Evolutionary conservation across 2,113 vertebrate species (phyloP).

Genomic region (Prunella himalayana): DNA sequence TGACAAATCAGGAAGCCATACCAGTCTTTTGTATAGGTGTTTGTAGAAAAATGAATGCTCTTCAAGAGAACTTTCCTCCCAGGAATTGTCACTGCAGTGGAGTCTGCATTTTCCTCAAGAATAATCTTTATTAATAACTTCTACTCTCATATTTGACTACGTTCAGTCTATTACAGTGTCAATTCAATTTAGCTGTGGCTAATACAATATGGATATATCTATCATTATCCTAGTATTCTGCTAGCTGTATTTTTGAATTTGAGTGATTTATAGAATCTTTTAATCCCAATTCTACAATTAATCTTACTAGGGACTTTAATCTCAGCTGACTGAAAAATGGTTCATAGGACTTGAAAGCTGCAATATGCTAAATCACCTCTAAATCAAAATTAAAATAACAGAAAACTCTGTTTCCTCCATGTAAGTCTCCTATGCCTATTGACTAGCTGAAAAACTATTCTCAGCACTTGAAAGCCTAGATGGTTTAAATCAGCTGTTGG

Average conservation of each 20-base stretch:
- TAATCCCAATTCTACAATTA: constrained; percentile 52
- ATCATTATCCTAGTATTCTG: constrained; percentile 16
- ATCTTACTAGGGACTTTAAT: constrained; percentile 44
- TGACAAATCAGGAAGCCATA: not conserved
- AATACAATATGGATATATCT: constrained; percentile 4
- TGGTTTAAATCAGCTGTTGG: not conserved
- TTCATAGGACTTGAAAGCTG: constrained; percentile 14
- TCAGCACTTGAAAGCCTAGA: not conserved
- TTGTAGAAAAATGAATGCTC: not conserved
- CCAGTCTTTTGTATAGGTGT: not conserved
- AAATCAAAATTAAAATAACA: constrained; percentile 59
- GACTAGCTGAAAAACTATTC: not conserved
- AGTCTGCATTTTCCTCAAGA: constrained; percentile 7
- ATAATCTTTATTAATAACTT: constrained; percentile 36
- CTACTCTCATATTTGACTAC: not conserved
- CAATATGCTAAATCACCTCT: constrained; percentile 19
- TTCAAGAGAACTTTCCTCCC: not conserved
- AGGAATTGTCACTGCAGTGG: not conserved
- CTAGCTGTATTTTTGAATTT: constrained; percentile 46
- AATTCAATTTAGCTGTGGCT: constrained; percentile 48
- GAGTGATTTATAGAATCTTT: constrained; percentile 54
- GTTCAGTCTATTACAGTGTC: constrained; percentile 9
- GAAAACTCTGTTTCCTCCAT: constrained; percentile 10
- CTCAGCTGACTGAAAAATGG: constrained; percentile 36
- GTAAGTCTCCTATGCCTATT: not conserved